These are phyloP conservation scores for Sminthopsis crassicaudata DNA, from an alignment of 2,113 vertebrate species.

Conservation along the genomic window DNA sequence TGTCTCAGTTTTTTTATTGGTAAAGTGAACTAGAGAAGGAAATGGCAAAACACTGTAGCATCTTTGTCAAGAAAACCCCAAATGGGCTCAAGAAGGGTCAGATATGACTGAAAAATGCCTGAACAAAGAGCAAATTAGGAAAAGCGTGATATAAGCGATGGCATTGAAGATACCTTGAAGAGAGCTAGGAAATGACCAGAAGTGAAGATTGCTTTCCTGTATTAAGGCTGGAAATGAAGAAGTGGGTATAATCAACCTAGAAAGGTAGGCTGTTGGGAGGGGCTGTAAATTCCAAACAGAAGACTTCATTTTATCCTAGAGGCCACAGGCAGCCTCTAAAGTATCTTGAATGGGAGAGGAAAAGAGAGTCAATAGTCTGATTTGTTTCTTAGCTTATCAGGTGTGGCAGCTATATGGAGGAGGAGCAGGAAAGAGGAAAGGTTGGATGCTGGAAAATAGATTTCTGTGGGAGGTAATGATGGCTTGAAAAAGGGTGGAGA, in stretches of 20 bases:
- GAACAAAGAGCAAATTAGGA: background rate
- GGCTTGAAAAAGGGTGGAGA: background rate
- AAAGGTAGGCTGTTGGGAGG: background rate
- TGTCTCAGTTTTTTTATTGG: background rate
- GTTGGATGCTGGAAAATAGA: background rate
- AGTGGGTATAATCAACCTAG: background rate
- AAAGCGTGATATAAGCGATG: background rate
- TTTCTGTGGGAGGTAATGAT: background rate
- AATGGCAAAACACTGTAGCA: too few relatives aligned
- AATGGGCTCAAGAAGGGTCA: too few relatives aligned
- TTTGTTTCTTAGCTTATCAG: background rate
- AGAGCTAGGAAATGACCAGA: background rate
- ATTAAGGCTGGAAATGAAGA: background rate
- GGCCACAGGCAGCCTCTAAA: background rate
- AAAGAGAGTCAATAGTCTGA: too few relatives aligned
- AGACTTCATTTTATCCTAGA: background rate
- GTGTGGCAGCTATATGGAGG: background rate
- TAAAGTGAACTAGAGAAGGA: background rate
- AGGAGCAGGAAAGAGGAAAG: background rate
- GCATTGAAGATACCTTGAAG: background rate
- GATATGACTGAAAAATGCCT: too few relatives aligned
- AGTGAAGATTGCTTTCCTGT: background rate
- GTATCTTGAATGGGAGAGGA: background rate
- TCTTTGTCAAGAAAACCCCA: too few relatives aligned
- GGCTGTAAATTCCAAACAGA: background rate